Conservation (phyloP, 2,888 invertebrate species). For the Brachyptera risi region DNA sequence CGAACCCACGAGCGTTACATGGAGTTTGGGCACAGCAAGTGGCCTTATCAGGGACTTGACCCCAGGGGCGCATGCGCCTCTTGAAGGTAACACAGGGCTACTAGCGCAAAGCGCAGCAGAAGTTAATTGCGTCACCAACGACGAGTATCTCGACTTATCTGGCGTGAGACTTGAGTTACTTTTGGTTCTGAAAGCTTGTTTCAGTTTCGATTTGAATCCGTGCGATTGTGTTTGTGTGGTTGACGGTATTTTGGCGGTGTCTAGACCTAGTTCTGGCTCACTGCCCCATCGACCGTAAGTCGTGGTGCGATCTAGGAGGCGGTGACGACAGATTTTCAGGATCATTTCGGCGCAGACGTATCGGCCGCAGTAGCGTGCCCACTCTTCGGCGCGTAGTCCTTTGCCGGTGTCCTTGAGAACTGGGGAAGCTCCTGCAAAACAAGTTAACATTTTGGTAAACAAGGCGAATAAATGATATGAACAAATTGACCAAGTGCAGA, state of each 20-base stretch:
- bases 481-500: background rate
- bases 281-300: conserved; percentile 56
- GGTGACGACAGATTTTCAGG: conserved; percentile 58
- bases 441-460: too few relatives aligned
- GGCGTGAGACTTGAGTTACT: conserved; percentile 45
- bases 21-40: conserved; percentile 53
- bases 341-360: conserved; percentile 67
- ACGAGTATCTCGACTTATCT: conserved; percentile 31
- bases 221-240: conserved; percentile 29
- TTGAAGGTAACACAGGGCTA: conserved; percentile 54
- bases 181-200: conserved; percentile 53
- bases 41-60: conserved; percentile 56
- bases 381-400: conserved; percentile 66
- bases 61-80: conserved; percentile 31
- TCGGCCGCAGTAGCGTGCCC: conserved; percentile 70
- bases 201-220: conserved; percentile 53
- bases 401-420: conserved; percentile 63
- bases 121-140: conserved; percentile 53
- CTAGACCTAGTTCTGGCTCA: conserved; percentile 55
- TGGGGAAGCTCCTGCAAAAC: conserved; percentile 60
- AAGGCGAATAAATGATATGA: too few relatives aligned
- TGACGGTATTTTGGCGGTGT: conserved; percentile 32
- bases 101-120: conserved; percentile 58
- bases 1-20: conserved; percentile 44
- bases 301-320: conserved; percentile 53